Percentiles rank a stretch among this genome's conserved stretches.
Conservation (phyloP, 2,888 invertebrate species). For the Drosophila borborema region DNA sequence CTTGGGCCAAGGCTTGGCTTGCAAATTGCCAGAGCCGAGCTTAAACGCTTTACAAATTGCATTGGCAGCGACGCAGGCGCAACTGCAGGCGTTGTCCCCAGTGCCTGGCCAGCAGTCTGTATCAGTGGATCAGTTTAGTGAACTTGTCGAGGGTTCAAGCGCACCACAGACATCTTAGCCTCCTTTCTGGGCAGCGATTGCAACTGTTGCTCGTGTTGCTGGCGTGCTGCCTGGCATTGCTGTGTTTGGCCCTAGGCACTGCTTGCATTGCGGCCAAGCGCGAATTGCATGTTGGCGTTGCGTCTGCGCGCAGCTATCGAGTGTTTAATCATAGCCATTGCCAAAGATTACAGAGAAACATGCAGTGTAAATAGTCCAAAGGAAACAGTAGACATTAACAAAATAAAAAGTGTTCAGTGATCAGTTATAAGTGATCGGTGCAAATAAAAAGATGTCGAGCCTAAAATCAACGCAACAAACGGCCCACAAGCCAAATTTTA, state of each 20-base stretch:
- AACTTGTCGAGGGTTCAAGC: slow-evolving; percentile 50
- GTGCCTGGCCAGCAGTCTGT: slow-evolving; percentile 16
- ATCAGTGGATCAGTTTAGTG: slow-evolving; percentile 68
- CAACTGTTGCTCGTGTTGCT: slow-evolving; percentile 30
- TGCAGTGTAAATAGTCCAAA: slow-evolving; percentile 31
- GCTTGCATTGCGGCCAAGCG: slow-evolving; percentile 43
- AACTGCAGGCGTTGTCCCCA: slow-evolving; percentile 19
- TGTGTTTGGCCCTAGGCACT: slow-evolving; percentile 6
- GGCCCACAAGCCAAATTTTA: slow-evolving; percentile 37
- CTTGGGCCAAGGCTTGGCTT: slow-evolving; percentile 56
- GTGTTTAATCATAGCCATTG: slow-evolving; percentile 36
- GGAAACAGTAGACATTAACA: slow-evolving; percentile 9
- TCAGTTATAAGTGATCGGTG: slow-evolving; percentile 4
- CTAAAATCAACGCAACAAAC: slow-evolving; percentile 13
- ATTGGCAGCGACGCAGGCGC: slow-evolving; percentile 19
- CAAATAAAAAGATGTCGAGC: slow-evolving; percentile 33
- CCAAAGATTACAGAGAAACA: slow-evolving; percentile 27
- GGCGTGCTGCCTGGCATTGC: slow-evolving; percentile 14
- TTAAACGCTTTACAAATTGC: slow-evolving; percentile 71
- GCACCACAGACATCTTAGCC: slow-evolving; percentile 37
- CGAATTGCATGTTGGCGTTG: slow-evolving; percentile 66
- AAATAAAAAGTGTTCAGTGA: slow-evolving; percentile 21
- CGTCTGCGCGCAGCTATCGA: slow-evolving; percentile 56
- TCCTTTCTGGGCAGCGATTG: neutral
- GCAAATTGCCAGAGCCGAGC: slow-evolving; percentile 31